Conservation (phyloP, 30 jellyfish, hydroid and myxozoan genomes). For the Aurelia aurita complex sp. Pacific region DNA sequence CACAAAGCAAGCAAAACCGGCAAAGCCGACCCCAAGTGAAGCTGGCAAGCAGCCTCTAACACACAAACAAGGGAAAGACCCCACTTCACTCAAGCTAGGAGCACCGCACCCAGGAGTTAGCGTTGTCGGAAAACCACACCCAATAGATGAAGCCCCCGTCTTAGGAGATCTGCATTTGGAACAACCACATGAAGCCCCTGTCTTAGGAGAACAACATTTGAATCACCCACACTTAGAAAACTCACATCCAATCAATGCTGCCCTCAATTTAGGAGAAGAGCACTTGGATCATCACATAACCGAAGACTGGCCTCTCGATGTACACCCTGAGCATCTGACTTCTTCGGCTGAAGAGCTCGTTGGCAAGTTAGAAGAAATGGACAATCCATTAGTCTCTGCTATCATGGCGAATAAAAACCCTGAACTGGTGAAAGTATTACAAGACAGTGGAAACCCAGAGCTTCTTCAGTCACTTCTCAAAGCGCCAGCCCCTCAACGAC, state of each 20-base stretch:
- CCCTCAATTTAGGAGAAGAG: conserved; percentile 6
- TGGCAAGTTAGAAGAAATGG: conserved; percentile 31
- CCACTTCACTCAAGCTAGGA: conserved; percentile 2
- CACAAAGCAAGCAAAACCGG: background rate
- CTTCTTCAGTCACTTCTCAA: conserved; percentile 38
- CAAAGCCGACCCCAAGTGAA: conserved; percentile 21
- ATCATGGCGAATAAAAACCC: conserved; percentile 63
- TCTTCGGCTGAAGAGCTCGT: conserved; percentile 43
- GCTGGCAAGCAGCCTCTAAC: conserved; percentile 33
- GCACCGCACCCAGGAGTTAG: conserved; percentile 42
- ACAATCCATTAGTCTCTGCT: conserved; percentile 43
- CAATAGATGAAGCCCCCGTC: background rate
- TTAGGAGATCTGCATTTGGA: conserved; percentile 1
- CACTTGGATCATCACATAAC: conserved; percentile 21
- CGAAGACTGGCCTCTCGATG: conserved; percentile 49
- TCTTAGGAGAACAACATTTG: too few relatives aligned
- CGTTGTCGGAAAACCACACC: conserved; percentile 7
- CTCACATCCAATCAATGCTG: background rate
- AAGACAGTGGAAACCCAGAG: conserved; percentile 66
- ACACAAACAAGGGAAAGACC: conserved; percentile 29
- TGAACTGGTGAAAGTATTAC: conserved; percentile 21
- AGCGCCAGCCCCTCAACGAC: conserved; percentile 8
- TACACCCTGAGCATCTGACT: conserved; percentile 49
- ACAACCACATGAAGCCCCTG: conserved; percentile 4
- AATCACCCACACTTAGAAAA: background rate